Evolutionary conservation across 2,888 invertebrate species (phyloP), one percentile per base, ranked within the genome.

Genomic region (Eristalis pertinax): DNA sequence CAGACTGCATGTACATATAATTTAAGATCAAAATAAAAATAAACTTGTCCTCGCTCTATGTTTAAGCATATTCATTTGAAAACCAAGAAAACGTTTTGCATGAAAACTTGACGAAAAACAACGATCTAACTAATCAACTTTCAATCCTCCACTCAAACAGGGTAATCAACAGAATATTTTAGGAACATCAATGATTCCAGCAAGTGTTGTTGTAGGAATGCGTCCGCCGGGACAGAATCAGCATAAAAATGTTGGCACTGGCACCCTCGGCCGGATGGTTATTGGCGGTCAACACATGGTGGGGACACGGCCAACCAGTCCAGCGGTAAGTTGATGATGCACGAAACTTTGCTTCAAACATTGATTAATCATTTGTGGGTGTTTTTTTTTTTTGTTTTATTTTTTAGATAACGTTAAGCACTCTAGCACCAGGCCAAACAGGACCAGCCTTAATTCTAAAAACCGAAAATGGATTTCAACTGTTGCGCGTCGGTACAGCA

Each of bases 401-500:
- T n/a, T n/a, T 95, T 94, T 95, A 97, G 96, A 96, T 97, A 94
- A 97, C 98, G 91, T 95, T 98, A 94, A 97, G 97, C 94, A 95
- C 97, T 92, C 95, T 98, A 91, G 97, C 97, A 94, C 96, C 97
- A 90, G 96, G 97, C 92, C 97, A 97, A 93, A 97, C 97, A 93
- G 96, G 96, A 88, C 97, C 98, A 93, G 95, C 95, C 93, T 95
- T 99, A 93, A 95, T 99, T 92, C 95, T 99, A 93, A 98, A 98
- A 95, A 99, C 98, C 92, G 99, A 99, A 94, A 98, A 97, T 95
- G 99, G 99, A 92, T 97, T 97, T 94, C 98, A 99, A 94, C 94
- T 99, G 93, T 94, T 99, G 92, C 96, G 98, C 93, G 97, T 98
- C 91, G 97, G 97, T 89, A 97, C 97, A 90, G 96, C 97, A 89